Conservation (phyloP, 1,140 invertebrate genomes). For the Megalonaias nervosa region DNA sequence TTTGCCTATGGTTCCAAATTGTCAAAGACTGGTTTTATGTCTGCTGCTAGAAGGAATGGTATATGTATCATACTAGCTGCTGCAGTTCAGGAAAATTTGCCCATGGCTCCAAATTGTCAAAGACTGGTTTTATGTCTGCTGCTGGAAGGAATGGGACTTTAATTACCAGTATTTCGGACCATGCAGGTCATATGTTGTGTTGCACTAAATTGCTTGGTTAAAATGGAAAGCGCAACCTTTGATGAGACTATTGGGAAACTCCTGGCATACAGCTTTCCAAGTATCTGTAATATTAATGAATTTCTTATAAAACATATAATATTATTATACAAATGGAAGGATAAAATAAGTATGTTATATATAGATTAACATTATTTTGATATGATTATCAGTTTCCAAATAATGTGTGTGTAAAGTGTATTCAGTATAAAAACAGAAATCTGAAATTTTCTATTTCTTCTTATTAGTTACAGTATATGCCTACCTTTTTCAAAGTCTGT, state of each 20-base stretch:
- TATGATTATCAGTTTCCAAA: background rate
- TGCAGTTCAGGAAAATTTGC: constrained; percentile 3
- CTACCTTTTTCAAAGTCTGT: background rate
- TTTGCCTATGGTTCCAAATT: background rate
- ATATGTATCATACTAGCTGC: background rate
- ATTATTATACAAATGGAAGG: background rate
- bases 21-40: background rate
- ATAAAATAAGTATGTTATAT: background rate
- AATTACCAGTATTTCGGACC: background rate
- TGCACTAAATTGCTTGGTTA: background rate
- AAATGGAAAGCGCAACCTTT: background rate
- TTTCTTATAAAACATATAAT: background rate
- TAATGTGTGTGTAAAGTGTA: background rate
- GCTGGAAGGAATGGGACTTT: background rate
- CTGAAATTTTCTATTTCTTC: background rate
- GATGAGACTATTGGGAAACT: background rate
- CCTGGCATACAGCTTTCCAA: background rate
- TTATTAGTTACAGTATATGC: background rate
- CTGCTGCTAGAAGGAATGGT: background rate
- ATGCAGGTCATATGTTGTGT: background rate
- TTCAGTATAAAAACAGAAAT: background rate
- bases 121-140: background rate
- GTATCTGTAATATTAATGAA: background rate
- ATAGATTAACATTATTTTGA: background rate
- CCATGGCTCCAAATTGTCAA: background rate